These are phyloP conservation scores for Solea solea DNA, from an alignment of 2,113 vertebrate species.

Conservation along the genomic window DNA sequence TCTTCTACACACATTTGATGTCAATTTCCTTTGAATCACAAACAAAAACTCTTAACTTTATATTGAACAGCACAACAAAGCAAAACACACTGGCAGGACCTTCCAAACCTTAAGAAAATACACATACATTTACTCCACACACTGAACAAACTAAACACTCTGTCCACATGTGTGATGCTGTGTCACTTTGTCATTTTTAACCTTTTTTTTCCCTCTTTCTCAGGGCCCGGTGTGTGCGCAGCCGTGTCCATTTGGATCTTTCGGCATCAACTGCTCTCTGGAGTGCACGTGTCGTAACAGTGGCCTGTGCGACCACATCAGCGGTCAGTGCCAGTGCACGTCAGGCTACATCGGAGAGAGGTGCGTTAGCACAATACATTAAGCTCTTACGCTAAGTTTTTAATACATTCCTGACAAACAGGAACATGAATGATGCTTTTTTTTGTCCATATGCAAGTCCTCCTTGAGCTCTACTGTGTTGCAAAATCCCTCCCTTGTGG, in stretches of 20 bases:
- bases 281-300: constrained; percentile 91
- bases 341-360: constrained; percentile 91
- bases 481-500: too few relatives aligned
- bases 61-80: too few relatives aligned
- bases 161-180: background rate
- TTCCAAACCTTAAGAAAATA: too few relatives aligned
- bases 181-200: background rate
- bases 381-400: background rate
- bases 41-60: too few relatives aligned
- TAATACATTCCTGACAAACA: too few relatives aligned
- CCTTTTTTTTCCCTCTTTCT: background rate
- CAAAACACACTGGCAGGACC: too few relatives aligned
- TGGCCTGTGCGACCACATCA: constrained; percentile 93
- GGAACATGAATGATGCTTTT: too few relatives aligned
- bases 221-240: constrained; percentile 93
- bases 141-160: background rate
- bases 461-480: too few relatives aligned
- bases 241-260: constrained; percentile 88
- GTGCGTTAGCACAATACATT: constrained; percentile 65
- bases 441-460: too few relatives aligned
- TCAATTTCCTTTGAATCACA: too few relatives aligned
- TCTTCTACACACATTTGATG: too few relatives aligned
- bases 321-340: constrained; percentile 89
- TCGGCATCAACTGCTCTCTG: constrained; percentile 91
- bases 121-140: too few relatives aligned